A percentile compares a stretch with the other conserved stretches of the same genome.
Conservation (phyloP, 2,888 invertebrate species). For the Apodemia hepburni region DNA sequence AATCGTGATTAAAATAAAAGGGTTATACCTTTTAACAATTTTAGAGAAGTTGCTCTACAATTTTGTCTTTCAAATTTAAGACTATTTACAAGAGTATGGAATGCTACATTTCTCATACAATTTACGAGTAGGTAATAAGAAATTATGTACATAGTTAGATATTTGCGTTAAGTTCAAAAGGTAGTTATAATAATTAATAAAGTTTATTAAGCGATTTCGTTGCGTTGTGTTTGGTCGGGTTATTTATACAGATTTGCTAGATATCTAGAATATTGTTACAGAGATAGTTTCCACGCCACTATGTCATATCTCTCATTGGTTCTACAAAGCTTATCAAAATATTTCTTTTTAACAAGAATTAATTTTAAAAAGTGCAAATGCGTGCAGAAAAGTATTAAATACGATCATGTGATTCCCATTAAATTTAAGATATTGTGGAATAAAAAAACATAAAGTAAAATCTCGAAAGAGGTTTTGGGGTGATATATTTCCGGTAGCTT, state of each 20-base stretch:
- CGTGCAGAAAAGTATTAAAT: too few species aligned
- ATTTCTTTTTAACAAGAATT: too few species aligned
- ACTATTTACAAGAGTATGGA: constrained; percentile 20
- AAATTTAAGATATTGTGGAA: too few species aligned
- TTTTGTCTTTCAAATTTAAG: constrained; percentile 10
- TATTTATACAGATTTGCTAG: constrained; percentile 18
- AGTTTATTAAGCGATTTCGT: constrained; percentile 33
- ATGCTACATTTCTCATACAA: constrained; percentile 18
- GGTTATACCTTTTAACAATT: not conserved
- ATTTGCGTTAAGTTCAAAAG: too few species aligned
- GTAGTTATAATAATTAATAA: not conserved
- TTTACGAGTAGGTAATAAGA: not conserved
- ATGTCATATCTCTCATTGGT: not conserved
- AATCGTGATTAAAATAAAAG: not conserved
- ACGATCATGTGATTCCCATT: too few species aligned
- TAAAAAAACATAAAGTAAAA: too few species aligned
- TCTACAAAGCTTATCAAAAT: not conserved
- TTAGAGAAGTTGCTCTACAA: not conserved
- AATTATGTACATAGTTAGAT: constrained; percentile 5
- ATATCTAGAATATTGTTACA: not conserved
- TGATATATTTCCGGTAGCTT: too few species aligned
- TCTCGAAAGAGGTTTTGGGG: too few species aligned
- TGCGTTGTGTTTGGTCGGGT: constrained; percentile 38
- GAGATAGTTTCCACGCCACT: not conserved
- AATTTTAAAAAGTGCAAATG: too few species aligned